Conservation (phyloP, 1,140 invertebrate genomes). For the Caenorhabditis tropicalis region DNA sequence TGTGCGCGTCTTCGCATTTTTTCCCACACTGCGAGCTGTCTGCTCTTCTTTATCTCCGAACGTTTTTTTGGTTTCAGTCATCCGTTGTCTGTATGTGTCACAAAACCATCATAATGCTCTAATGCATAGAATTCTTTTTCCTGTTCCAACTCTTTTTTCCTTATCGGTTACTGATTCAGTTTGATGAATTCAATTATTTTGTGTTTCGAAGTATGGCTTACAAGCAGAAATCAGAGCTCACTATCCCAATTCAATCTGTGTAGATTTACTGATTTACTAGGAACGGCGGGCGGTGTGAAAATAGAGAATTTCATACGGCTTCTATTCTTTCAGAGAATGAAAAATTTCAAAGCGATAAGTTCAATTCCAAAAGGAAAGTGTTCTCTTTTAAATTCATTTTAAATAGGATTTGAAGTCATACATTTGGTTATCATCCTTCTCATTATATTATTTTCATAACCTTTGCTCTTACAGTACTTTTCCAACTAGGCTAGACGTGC, state of each 20-base stretch:
- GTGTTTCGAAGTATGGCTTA: not conserved
- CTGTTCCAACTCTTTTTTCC: not conserved
- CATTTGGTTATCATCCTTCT: not conserved
- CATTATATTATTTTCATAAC: not conserved
- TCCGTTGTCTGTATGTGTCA: not conserved
- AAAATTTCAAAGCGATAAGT: too few species aligned
- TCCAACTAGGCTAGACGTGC: not conserved
- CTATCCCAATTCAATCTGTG: not conserved
- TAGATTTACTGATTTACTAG: not conserved
- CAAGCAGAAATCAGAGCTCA: not conserved
- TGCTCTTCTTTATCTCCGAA: slow-evolving; percentile 11
- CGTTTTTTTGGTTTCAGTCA: not conserved
- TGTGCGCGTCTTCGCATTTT: not conserved
- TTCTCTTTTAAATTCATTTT: not conserved
- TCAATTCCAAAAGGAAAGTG: not conserved
- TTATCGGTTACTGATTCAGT: not conserved
- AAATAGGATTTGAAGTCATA: not conserved
- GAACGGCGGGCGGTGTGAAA: not conserved
- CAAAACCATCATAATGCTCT: not conserved
- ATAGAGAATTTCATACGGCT: not conserved
- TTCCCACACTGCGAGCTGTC: slow-evolving; percentile 14
- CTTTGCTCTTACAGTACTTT: not conserved
- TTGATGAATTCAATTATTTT: not conserved
- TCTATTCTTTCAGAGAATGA: not conserved
- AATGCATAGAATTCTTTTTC: not conserved